Conservation (phyloP, 2,888 invertebrate species). For the Acrocyrtus sp. region DNA sequence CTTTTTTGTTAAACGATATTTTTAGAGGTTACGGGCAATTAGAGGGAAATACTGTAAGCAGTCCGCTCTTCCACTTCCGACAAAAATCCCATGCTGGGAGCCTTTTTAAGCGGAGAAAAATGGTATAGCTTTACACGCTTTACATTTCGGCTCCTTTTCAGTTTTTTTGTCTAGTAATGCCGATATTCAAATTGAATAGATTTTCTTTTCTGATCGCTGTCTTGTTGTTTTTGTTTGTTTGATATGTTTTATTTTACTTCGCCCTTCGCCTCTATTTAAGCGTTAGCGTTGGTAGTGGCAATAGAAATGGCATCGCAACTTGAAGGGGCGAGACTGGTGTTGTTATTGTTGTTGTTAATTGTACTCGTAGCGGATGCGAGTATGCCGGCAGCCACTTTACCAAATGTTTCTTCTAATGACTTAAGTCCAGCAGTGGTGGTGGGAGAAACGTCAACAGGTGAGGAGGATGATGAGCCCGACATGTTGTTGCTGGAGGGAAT, state of each 20-base stretch:
- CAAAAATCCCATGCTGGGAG: conserved; percentile 44
- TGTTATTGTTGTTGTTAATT: conserved; percentile 61
- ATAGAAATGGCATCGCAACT: conserved; percentile 56
- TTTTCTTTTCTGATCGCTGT: conserved; percentile 12
- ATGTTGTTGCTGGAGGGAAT: conserved; percentile 39
- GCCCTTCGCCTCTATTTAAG: conserved; percentile 12
- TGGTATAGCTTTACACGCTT: neutral
- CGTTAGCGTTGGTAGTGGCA: conserved; percentile 51
- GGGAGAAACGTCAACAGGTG: conserved; percentile 39
- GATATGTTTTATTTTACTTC: neutral
- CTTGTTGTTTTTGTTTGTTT: neutral
- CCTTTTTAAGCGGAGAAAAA: conserved; percentile 5
- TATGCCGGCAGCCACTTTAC: conserved; percentile 63
- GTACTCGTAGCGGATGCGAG: conserved; percentile 59
- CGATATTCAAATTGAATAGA: neutral
- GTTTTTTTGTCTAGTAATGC: neutral
- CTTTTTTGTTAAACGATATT: too few species aligned
- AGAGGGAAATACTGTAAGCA: conserved; percentile 33
- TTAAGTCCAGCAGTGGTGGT: conserved; percentile 33
- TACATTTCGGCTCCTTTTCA: neutral
- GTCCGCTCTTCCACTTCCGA: conserved; percentile 20
- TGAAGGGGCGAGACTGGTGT: conserved; percentile 52
- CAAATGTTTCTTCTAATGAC: conserved; percentile 60
- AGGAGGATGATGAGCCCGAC: conserved; percentile 27
- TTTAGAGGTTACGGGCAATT: conserved; percentile 43